Evolutionary conservation across 2,888 invertebrate species (phyloP).

Genomic region (Acronicta psi): DNA sequence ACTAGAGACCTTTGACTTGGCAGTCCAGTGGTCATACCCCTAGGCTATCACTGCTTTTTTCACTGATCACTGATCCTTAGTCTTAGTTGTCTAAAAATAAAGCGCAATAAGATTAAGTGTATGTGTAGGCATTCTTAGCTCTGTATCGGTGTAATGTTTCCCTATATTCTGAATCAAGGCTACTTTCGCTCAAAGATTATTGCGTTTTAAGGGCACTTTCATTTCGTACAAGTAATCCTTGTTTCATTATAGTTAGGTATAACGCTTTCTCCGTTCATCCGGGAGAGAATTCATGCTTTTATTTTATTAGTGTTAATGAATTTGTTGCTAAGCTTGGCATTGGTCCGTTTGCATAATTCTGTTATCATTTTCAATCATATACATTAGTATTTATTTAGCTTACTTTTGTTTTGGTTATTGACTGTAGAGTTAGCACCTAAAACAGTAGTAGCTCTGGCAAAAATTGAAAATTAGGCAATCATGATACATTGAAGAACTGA

Average conservation of each 20-base stretch:
- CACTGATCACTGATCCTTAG: no score
- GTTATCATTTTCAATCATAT: no score
- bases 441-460: background rate
- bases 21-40: no score
- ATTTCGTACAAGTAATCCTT: conserved; percentile 56
- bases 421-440: background rate
- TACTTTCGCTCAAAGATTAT: conserved; percentile 66
- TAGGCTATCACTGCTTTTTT: no score
- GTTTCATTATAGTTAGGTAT: conserved; percentile 34
- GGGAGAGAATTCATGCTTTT: conserved; percentile 43
- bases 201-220: conserved; percentile 71
- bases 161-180: conserved; percentile 64
- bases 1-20: no score
- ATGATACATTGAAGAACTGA: conserved; percentile 2
- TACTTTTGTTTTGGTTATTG: background rate
- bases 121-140: conserved; percentile 29
- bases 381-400: no score
- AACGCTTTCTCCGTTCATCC: conserved; percentile 48
- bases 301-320: conserved; percentile 1
- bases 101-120: background rate
- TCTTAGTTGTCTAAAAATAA: no score
- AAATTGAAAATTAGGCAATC: background rate
- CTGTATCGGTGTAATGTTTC: conserved; percentile 61
- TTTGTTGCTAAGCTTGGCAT: background rate
- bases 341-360: background rate